Conservation (phyloP, 2,113 vertebrate genomes). For the Nematolebias whitei region DNA sequence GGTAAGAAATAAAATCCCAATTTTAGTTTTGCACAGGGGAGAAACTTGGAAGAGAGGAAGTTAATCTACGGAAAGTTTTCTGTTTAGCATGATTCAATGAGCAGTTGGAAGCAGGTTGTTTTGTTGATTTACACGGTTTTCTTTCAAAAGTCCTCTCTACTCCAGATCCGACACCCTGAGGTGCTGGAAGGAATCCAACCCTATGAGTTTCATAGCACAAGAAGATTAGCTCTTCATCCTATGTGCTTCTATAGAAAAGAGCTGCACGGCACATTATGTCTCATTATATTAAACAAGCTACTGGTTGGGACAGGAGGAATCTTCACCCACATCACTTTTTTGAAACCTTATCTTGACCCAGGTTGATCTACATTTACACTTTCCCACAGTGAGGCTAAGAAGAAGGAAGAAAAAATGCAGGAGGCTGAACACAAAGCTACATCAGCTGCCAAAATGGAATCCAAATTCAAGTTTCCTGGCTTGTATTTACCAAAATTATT, state of each 20-base stretch:
- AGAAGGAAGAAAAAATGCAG: not conserved
- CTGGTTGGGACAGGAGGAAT: conserved; percentile 45
- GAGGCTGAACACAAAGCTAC: conserved; percentile 36
- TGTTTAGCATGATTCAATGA: conserved; percentile 13
- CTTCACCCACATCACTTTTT: conserved; percentile 32
- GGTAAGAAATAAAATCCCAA: conserved; percentile 22
- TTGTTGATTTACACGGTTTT: conserved; percentile 53
- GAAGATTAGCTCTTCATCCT: conserved; percentile 63
- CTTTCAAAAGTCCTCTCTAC: conserved; percentile 41
- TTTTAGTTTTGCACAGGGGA: conserved; percentile 29
- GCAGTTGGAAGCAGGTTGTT: conserved; percentile 6
- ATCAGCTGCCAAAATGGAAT: conserved; percentile 48
- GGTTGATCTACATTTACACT: conserved; percentile 30
- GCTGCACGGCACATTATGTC: conserved; percentile 47
- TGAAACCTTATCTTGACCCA: conserved; percentile 56
- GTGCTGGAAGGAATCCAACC: conserved; percentile 51
- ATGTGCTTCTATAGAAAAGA: conserved; percentile 45
- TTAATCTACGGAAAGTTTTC: conserved; percentile 32
- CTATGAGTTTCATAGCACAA: conserved; percentile 59
- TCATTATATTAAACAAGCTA: conserved; percentile 40
- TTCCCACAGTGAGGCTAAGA: conserved; percentile 39
- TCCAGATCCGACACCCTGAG: conserved; percentile 52
- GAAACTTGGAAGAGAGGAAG: not conserved
- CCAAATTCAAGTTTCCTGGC: conserved; percentile 58
- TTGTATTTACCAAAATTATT: conserved; percentile 59